These are phyloP conservation scores for Hydriomena furcata DNA, from an alignment of 2,888 invertebrate species.

Conservation along the genomic window DNA sequence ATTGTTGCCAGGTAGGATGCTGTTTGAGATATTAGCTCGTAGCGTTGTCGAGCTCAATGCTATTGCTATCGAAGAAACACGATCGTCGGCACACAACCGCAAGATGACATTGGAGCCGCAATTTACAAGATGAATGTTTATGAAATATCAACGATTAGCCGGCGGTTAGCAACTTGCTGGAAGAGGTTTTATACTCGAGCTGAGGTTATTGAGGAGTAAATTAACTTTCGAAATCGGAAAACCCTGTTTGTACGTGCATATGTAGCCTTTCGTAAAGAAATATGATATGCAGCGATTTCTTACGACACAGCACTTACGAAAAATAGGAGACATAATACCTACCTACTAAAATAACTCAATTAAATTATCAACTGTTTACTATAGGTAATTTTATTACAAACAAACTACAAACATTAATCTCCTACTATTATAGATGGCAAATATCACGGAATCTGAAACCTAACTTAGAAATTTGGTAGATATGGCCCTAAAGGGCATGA, in stretches of 20 bases:
- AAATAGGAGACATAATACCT: too few species aligned
- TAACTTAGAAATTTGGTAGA: too few species aligned
- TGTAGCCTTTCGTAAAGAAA: background rate
- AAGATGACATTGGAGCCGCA: slow-evolving; percentile 36
- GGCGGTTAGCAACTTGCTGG: slow-evolving; percentile 15
- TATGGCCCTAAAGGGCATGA: too few species aligned
- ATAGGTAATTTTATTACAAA: too few species aligned
- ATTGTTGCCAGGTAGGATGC: slow-evolving; percentile 10
- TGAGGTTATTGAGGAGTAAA: slow-evolving; percentile 15
- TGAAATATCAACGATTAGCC: slow-evolving; percentile 29
- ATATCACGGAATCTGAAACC: too few species aligned
- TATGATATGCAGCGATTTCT: background rate
- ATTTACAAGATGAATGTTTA: slow-evolving; percentile 38
- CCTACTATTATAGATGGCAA: too few species aligned
- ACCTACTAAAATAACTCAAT: too few species aligned
- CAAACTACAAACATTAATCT: too few species aligned
- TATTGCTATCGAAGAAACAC: slow-evolving; percentile 31
- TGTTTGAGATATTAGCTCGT: slow-evolving; percentile 16
- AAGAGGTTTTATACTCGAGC: slow-evolving; percentile 14
- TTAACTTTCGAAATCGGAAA: slow-evolving; percentile 8
- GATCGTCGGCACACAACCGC: slow-evolving; percentile 34
- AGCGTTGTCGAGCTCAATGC: slow-evolving; percentile 17
- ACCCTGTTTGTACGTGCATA: too few species aligned
- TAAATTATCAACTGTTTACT: too few species aligned
- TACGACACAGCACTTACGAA: background rate